Base-by-base conservation (phyloP, 1,140 invertebrate genomes). In the Parapsyche elsis region DNA sequence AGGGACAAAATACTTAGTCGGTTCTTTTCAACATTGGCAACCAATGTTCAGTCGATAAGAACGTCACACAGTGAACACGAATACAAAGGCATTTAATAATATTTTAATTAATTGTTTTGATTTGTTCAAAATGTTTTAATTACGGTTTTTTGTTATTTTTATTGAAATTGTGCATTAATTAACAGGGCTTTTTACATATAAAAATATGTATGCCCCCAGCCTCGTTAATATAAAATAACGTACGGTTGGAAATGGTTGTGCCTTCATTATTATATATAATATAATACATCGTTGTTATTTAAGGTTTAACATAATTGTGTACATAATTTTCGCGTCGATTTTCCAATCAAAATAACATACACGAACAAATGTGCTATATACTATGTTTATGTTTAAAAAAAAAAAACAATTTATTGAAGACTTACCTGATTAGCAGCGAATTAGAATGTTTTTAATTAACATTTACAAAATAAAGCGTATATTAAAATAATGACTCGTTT, bases 241-340 rank as follows among this genome's bases (percentile, higher is more conserved):
- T 67, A 5, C 10, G 12, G 45, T 46, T 73, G 38, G 45, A 73
- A 73, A 59, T 45, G 75, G 73, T 75, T 75, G 73, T 75, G 73
- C 73, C 44, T 75, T 45, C 38, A 71, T 38, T 9, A 10, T 38
- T 75, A 75, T 75, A 46, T 74, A 46, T 38, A 46, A 44, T 71
- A 38, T 38, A 38, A 38, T 4, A 7, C 30, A 38, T 38, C 30
- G 30, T 38, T 38, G 30, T 53, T 53, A 53, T 53, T 53, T 53
- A 53, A 53, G 49, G 12, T 14, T 4, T 38, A 38, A 4, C 1
- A 38, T 38, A 38, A 38, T 38, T 38, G 7, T 38, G 30, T 38
- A 38, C 1, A 38, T 38, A 38, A 19, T 53, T 61, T 61, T 61
- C 16, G 9, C 21, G 21, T 19, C 16, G 9, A 14, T 67, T 67